Base-by-base conservation (phyloP, 2,797 vertebrate species). In the Pampus argenteus region DNA sequence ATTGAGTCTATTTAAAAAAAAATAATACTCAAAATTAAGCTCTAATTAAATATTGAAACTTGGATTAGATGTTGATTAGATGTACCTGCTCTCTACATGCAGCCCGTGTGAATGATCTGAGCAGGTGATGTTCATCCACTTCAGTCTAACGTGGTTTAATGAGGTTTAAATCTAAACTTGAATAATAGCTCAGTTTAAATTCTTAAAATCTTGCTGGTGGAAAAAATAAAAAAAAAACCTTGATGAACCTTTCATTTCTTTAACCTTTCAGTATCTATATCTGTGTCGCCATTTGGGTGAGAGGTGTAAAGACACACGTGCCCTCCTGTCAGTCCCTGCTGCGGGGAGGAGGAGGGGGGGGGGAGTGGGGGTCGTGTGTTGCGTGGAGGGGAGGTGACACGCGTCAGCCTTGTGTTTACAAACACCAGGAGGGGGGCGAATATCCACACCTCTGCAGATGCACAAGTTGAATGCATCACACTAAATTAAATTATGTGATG, bases 231-330 rank as follows among this genome's bases (percentile, higher is more conserved):
- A 50, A 34, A 48, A 11, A 38, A 17, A 52, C n/a, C 9, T 8
- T 0, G 6, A 1, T 79, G 58, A 84, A 44, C 52, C 78, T 23
- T 76, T 73, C 34, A 47, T 59, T 58, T 28, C 14, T 28, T 66
- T 52, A 57, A 49, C 71, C 47, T 74, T 49, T 62, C 56, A n/a
- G 26, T 52, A 11, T 79, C 75, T 61, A 67, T 64, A 59, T 49
- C 25, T 65, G 60, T 45, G 26, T 1, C 34, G 68, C 89, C 90
- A 85, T 92, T 91, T 91, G 92, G 50, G 45, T 42, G 45, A 1
- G 67, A 86, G 85, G 91, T 92, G 91, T 79, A 86, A 93, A 88
- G 71, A 86, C 86, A 88, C 90, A 83, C 89, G 90, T 86, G 91
- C 69, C 91, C 71, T 38, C n/a, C 42, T 86, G 76, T 63, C 71